Base-by-base conservation (phyloP, 2,888 invertebrate species). In the Oeneis ivallda region DNA sequence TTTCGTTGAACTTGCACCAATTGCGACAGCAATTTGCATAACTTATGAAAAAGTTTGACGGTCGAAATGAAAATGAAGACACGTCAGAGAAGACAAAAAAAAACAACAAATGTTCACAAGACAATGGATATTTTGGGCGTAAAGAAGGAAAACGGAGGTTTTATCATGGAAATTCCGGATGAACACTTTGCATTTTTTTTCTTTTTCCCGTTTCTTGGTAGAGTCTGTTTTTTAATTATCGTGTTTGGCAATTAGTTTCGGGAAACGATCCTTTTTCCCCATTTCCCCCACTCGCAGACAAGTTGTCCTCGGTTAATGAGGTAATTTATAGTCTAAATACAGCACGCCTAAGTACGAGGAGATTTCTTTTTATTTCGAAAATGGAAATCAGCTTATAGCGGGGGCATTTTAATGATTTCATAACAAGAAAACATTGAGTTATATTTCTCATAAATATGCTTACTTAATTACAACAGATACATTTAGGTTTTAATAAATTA, bases 241-340 rank as follows among this genome's bases (percentile, higher is more conserved):
- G 87, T 90, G 89, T 90, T 92, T 91, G 86, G 88, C 89, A 91
- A 92, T 92, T 92, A 91, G 91, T 90, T 92, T 87, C 81, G 85
- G 87, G 87, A 84, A 87, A 87, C 86, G 89, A 87, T 88, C 85
- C 71, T 84, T 80, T 83, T 85, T 82, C 80, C 83, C 80, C 81
- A 79, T 81, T 89, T 85, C 83, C 80, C 77, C 66, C 70, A 70
- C 70, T 79, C 76, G 76, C 76, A 77, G 79, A 77, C 85, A 89
- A 89, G 88, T 90, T 89, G 89, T 88, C 89, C 83, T 76, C 79
- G 75, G 76, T 80, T 88, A 89, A 90, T 89, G 83, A 87, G 83
- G 79, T 86, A 85, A 90, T 89, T 89, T 88, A 89, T 86, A 88
- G 84, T 83, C 86, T 76, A 73, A 73, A 68, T 71, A 73, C 71